phyloP scores from a whole-genome alignment of 2,888 invertebrate genomes.

The Pomacea canaliculata region DNA sequence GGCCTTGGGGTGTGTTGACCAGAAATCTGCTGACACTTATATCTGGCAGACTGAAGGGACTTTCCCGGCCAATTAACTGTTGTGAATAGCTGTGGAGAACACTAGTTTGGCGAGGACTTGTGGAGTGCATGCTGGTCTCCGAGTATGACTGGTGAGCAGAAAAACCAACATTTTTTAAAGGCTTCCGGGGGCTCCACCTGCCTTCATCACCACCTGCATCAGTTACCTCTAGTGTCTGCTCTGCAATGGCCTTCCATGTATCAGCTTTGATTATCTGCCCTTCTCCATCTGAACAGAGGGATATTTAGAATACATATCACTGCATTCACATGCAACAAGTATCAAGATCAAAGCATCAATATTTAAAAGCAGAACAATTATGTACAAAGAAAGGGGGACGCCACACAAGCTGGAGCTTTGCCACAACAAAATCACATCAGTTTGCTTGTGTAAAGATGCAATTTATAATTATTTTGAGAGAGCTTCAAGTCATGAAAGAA shows the following conservation, averaged over 20 bases:
- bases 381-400: too few relatives aligned
- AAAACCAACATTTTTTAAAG: slow-evolving; percentile 8
- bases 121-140: slow-evolving; percentile 2
- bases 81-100: slow-evolving; percentile 9
- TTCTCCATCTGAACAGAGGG: slow-evolving; percentile 33
- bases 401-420: too few relatives aligned
- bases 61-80: slow-evolving; percentile 9
- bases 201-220: slow-evolving; percentile 15
- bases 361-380: too few relatives aligned
- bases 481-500: too few relatives aligned
- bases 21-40: slow-evolving; percentile 53
- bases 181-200: neutral
- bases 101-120: neutral
- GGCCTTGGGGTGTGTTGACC: slow-evolving; percentile 47
- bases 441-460: too few relatives aligned
- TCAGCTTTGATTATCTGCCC: slow-evolving; percentile 48
- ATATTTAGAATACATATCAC: slow-evolving; percentile 1
- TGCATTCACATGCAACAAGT: neutral
- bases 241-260: slow-evolving; percentile 56
- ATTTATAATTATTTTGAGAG: too few relatives aligned
- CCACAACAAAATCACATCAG: too few relatives aligned
- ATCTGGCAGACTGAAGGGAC: slow-evolving; percentile 49
- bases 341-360: neutral
- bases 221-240: slow-evolving; percentile 36
- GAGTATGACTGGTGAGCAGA: slow-evolving; percentile 11